These are phyloP conservation scores for Geopemphigus sp. DNA, from an alignment of 1,140 invertebrate species.

Conservation along the genomic window DNA sequence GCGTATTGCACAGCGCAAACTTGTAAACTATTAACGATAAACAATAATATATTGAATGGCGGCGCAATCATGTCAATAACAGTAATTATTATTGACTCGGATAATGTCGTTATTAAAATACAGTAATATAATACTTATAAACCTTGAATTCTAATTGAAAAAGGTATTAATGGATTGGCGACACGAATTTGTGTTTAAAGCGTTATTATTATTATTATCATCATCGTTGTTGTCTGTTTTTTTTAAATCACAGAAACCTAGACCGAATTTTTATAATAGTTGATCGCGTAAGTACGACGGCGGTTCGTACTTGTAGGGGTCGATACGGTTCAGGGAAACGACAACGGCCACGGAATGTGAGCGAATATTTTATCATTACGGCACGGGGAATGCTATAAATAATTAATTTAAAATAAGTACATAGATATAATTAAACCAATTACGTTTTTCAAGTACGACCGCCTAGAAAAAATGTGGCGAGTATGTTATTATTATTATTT, in stretches of 20 bases:
- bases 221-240: too few species aligned
- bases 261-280: not conserved
- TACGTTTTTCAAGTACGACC: conserved; percentile 7
- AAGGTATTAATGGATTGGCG: not conserved
- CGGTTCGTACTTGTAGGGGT: not conserved
- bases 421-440: not conserved
- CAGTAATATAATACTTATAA: not conserved
- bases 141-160: not conserved
- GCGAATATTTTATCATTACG: not conserved
- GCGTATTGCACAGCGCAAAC: not conserved
- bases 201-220: not conserved
- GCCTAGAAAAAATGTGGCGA: too few species aligned
- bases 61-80: not conserved
- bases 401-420: not conserved
- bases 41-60: not conserved
- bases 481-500: too few species aligned
- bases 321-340: not conserved
- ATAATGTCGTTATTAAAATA: not conserved
- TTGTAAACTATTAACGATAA: not conserved
- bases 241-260: not conserved
- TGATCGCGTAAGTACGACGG: not conserved
- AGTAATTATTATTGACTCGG: not conserved
- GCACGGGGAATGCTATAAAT: not conserved
- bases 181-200: not conserved
- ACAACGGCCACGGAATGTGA: not conserved